Base-by-base conservation (phyloP, 1,140 invertebrate species). In the Anoplolepis gracilipes region DNA sequence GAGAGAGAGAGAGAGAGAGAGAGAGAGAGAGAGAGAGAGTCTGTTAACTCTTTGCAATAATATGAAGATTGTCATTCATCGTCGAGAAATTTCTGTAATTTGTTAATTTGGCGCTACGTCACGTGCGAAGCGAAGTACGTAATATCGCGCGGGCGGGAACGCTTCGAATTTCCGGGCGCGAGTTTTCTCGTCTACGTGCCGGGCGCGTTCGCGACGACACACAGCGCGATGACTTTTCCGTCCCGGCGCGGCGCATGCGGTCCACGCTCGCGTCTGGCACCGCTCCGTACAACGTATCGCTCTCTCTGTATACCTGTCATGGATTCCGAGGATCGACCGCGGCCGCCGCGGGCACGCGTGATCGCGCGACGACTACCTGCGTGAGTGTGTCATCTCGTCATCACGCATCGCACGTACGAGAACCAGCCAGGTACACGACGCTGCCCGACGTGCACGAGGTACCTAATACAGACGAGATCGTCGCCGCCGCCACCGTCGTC, bases 321-420 rank as follows among this genome's bases (percentile, higher is more conserved):
- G 93, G 93, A 94, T 92, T 93, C 93, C 92, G 89, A 88, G 92
- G 88, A 90, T 91, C 85, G 92, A 91, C 89, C 88, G 92, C 92
- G 92, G 90, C 86, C 89, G 88, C 91, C 90, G 90, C 91, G 91
- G 81, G 90, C 91, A 93, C 91, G 91, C 89, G 89, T 87, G 87
- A 93, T 91, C 86, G 53, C 85, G 90, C 89, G 81, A 89, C 89
- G 81, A 89, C 88, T 92, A 90, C 89, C 70, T 85, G 85, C 89
- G 91, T 93, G 90, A 93, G 91, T 87, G 87, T 77, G 79, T 42
- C 33, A 36, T n/a, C n/a, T n/a, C n/a, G n/a, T n/a, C n/a, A n/a
- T n/a, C 79, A 42, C 69, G 69, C 49, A 53, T 25, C 69, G 67
- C 33, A 67, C 61, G 39, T n/a, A 33, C 61, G 69, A 64, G 77